phyloP scores from a whole-genome alignment of 2,888 invertebrate species.

The Troides helena region DNA sequence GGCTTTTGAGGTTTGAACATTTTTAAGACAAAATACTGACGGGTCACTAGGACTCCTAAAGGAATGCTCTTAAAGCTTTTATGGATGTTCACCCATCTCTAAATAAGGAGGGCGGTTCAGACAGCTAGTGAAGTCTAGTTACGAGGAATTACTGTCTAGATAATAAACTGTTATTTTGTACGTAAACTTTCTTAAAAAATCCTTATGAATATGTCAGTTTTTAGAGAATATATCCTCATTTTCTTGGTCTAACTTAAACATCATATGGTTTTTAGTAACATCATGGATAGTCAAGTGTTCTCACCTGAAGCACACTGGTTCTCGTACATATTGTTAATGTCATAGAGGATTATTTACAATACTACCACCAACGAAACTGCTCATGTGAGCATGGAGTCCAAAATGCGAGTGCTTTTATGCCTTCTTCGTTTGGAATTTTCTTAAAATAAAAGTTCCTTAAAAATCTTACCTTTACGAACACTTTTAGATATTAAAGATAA shows the following conservation, averaged over 20 bases:
- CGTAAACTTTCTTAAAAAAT: not conserved
- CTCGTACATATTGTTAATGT: too few relatives aligned
- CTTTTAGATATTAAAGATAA: not conserved
- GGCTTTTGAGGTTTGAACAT: too few relatives aligned
- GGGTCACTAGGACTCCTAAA: not conserved
- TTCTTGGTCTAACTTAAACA: not conserved
- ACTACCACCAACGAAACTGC: too few relatives aligned
- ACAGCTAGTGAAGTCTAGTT: not conserved
- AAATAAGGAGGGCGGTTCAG: not conserved
- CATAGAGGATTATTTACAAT: too few relatives aligned
- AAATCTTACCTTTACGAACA: not conserved
- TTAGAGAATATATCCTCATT: not conserved
- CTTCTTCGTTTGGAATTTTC: not conserved
- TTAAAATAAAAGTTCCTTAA: not conserved
- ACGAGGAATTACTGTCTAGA: not conserved
- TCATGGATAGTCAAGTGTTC: too few relatives aligned
- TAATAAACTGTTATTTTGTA: not conserved
- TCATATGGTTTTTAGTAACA: too few relatives aligned
- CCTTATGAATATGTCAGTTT: not conserved
- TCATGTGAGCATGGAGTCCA: too few relatives aligned
- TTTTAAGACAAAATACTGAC: too few relatives aligned
- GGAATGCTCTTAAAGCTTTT: not conserved
- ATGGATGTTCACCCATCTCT: not conserved
- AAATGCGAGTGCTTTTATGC: too few relatives aligned
- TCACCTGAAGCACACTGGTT: too few relatives aligned